phyloP scores from a whole-genome alignment of 2,888 invertebrate genomes.

The Agrochola macilenta region DNA sequence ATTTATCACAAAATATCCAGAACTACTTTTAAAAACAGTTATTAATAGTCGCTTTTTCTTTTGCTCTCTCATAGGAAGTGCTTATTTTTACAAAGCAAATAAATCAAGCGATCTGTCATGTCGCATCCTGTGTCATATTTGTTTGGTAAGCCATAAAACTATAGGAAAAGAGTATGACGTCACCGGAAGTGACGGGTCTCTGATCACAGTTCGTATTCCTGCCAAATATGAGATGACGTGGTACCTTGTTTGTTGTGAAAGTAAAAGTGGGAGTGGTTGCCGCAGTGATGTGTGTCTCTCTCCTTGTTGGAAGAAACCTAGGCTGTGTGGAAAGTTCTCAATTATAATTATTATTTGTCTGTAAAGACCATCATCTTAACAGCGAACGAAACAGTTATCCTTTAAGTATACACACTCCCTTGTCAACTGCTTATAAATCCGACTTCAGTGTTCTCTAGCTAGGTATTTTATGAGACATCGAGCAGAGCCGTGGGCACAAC shows the following conservation, averaged over 20 bases:
- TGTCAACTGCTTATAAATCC: background rate
- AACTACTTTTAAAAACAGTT: constrained; percentile 1
- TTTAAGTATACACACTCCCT: background rate
- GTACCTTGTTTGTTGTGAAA: constrained; percentile 26
- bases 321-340: background rate
- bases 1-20: background rate
- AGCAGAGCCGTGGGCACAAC: no score
- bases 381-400: background rate
- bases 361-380: background rate
- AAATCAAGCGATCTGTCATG: constrained; percentile 47
- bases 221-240: constrained; percentile 46
- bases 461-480: background rate
- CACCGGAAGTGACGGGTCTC: constrained; percentile 28
- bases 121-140: constrained; percentile 53
- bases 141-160: constrained; percentile 48
- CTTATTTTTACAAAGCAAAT: constrained; percentile 46
- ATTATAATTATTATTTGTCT: background rate
- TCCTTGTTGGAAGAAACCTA: background rate
- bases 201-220: constrained; percentile 16
- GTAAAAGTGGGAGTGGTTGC: background rate
- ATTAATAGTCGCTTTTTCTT: constrained; percentile 8
- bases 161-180: constrained; percentile 27
- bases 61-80: constrained; percentile 28
- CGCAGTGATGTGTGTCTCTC: background rate
- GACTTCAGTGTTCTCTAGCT: background rate